Percentiles rank a stretch among this genome's conserved stretches.
phyloP scores from a whole-genome alignment of 1,140 invertebrate genomes.

The Ceratina australensis region DNA sequence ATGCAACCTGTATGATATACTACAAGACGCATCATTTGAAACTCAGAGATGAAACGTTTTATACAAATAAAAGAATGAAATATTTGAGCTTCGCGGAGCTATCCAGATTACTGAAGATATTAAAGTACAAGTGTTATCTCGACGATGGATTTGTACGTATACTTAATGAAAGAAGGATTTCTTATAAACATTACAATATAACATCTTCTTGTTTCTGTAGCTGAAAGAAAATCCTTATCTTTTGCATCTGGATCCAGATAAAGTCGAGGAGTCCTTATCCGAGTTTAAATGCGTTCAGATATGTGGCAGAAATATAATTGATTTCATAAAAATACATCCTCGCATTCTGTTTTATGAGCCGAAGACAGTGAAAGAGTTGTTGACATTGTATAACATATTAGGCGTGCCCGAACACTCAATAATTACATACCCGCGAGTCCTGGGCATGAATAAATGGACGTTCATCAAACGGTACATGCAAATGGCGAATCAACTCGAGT shows the following conservation, averaged over 20 bases:
- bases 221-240: conserved; percentile 44
- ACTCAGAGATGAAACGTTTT: accelerated
- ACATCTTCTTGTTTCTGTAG: conserved; percentile 34
- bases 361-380: conserved; percentile 73
- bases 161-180: neutral
- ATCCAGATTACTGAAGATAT: conserved; percentile 66
- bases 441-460: conserved; percentile 73
- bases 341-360: conserved; percentile 76
- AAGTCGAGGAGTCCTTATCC: conserved; percentile 77
- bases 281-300: conserved; percentile 70
- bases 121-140: conserved; percentile 77
- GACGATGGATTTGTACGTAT: conserved; percentile 67
- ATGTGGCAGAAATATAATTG: conserved; percentile 76
- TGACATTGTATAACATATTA: conserved; percentile 77
- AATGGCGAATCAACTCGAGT: conserved; percentile 77
- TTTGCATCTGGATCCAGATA: conserved; percentile 73
- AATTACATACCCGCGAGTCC: conserved; percentile 75
- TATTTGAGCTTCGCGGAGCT: conserved; percentile 60
- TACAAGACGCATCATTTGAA: neutral
- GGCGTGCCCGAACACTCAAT: conserved; percentile 75
- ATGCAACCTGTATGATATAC: neutral
- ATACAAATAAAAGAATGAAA: neutral
- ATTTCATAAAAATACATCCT: conserved; percentile 76
- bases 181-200: neutral
- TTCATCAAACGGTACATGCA: conserved; percentile 77